phyloP scores from a whole-genome alignment of 2,113 vertebrate genomes.

The Sander lucioperca region DNA sequence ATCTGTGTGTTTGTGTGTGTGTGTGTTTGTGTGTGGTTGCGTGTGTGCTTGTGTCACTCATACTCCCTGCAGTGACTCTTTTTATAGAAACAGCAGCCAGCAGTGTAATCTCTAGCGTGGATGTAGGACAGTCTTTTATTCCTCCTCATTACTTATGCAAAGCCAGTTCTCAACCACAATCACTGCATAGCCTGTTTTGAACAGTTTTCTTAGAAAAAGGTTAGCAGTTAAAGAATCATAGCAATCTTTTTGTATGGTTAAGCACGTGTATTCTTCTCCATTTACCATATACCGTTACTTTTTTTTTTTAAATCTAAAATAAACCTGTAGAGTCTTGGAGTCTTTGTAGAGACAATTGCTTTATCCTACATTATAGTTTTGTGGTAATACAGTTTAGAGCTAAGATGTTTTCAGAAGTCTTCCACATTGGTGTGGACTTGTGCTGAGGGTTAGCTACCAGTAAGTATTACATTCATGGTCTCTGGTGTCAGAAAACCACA shows the following conservation, averaged over 20 bases:
- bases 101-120: slow-evolving; percentile 77
- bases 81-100: slow-evolving; percentile 78
- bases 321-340: too few relatives aligned
- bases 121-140: slow-evolving; percentile 79
- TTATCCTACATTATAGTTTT: background rate
- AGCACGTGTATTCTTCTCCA: too few relatives aligned
- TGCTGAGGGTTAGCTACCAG: background rate
- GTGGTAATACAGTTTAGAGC: background rate
- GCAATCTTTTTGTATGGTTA: background rate
- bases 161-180: slow-evolving; percentile 68
- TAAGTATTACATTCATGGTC: background rate
- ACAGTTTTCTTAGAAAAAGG: slow-evolving; percentile 41
- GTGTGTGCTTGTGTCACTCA: slow-evolving; percentile 66
- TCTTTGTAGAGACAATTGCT: background rate
- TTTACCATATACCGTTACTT: too few relatives aligned
- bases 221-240: slow-evolving; percentile 26
- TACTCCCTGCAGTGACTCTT: slow-evolving; percentile 76
- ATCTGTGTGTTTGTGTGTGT: slow-evolving; percentile 35
- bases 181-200: slow-evolving; percentile 55
- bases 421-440: background rate
- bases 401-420: background rate
- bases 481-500: background rate
- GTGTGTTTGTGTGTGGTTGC: slow-evolving; percentile 35
- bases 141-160: slow-evolving; percentile 76
- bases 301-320: too few relatives aligned